Evolutionary conservation across 2,113 vertebrate genomes (phyloP).

Genomic region (Steatornis caripensis): DNA sequence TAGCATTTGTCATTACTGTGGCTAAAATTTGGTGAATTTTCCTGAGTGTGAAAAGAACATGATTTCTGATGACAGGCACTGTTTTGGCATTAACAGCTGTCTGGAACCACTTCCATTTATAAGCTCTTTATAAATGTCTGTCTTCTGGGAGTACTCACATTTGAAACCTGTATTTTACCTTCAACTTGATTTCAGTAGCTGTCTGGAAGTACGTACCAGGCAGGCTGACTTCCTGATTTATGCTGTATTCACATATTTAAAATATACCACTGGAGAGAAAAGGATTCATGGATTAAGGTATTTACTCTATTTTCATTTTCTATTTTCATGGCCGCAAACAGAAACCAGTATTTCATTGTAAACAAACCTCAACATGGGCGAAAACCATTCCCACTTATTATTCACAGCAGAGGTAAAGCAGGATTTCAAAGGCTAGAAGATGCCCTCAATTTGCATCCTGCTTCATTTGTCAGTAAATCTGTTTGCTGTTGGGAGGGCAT

Average conservation of each 20-base stretch:
- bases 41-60: neutral
- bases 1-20: neutral
- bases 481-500: conserved; percentile 56
- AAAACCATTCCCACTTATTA: conserved; percentile 59
- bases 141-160: neutral
- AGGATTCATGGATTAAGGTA: neutral
- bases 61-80: neutral
- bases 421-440: conserved; percentile 61
- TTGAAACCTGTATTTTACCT: conserved; percentile 10
- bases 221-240: neutral
- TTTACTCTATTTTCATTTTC: neutral
- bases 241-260: neutral
- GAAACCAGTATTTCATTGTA: conserved; percentile 19
- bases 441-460: conserved; percentile 65
- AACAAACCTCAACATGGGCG: conserved; percentile 27
- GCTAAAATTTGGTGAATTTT: neutral
- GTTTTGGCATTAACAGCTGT: conserved; percentile 18
- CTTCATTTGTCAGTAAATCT: conserved; percentile 66
- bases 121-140: neutral
- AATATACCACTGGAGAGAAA: neutral
- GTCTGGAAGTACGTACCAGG: neutral
- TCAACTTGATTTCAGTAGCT: neutral
- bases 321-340: neutral
- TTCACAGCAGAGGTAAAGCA: conserved; percentile 58
- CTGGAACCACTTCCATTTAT: conserved; percentile 27